Base-by-base conservation (phyloP, 2,113 vertebrate species). In the Cochlearius cochlearius region DNA sequence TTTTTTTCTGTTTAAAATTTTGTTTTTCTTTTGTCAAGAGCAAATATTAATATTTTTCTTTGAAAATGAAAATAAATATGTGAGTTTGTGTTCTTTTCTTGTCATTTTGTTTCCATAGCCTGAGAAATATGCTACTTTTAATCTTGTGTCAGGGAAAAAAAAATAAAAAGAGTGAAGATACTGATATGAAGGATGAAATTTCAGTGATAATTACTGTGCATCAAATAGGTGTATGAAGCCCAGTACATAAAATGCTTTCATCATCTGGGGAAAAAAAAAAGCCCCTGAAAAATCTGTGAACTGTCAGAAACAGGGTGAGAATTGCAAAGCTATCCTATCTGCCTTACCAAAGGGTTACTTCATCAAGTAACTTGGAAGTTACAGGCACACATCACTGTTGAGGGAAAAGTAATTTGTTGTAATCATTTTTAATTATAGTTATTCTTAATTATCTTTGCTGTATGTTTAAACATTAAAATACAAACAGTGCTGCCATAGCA, bases 341-440 rank as follows among this genome's bases (percentile, higher is more conserved):
- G 85, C 84, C 30, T 95, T 86, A 87, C 90, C 92, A 94, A 97
- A 98, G 97, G 88, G 92, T 97, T 97, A 96, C 92, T 97, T 96
- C 90, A 91, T 92, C 93, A 96, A 97, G 68, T 93, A 97, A 98
- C 97, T 98, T 97, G 39, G 66, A 98, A 98, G 97, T 98, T 98
- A 96, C 91, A 97, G 91, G 68, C 97, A 97, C 93, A 96, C 94
- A 98, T 96, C 96, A 97, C 96, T 96, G 96, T 96, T 97, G 98
- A 97, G 97, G 96, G 97, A 98, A 98, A 98, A 97, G 98, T 98
- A 98, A 98, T 98, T 98, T 98, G 98, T 98, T 97, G 96, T 98
- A 98, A 98, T 98, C 97, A 98, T 98, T 98, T 98, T 98, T 98
- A 98, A 98, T 98, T 98, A 98, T 98, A 98, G 98, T 97, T 98